Evolutionary conservation across 2,797 vertebrate species (phyloP), one percentile per base, ranked within the genome.

Genomic region (Aselliscus stoliczkanus): DNA sequence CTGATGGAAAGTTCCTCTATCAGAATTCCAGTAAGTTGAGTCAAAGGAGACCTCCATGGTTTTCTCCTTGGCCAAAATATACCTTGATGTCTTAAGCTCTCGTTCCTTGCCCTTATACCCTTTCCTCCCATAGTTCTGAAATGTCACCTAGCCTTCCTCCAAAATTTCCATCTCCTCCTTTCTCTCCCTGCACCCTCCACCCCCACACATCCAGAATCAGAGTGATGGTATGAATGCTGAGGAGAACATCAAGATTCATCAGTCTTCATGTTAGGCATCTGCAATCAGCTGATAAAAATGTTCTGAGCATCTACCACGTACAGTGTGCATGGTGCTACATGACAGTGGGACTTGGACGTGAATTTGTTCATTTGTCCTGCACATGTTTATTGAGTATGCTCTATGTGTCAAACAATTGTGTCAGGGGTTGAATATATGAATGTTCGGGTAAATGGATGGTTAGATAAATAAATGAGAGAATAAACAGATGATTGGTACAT

Each of bases 1-100:
- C 60, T 0, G 93, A 97, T 0, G 98, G 98, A 14, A 99, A 98
- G 97, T 98, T 98, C 95, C 93, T 93, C n/a, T 98, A 97, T 93
- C 96, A 95, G 47, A 98, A 97, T 7, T 6, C 98, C 44, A 98
- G 98, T 99, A 97, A 97, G 98, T 98, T 50, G 76, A 50, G 67
- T 80, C 10, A 10, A 25, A 23, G 52, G 69, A 23, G 69, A 25
- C 1, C 3, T 0, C 13, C 42, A 1, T 0, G 0, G 5, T 7
- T 31, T 29, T 72, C 79, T 44, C 23, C 34, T 42, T 34, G 3
- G 12, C 60, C 9, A 2, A 18, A 31, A 56, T 52, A 5, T 7
- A 37, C 29, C n/a, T 27, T 18, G 6, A 7, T 3, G 47, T 44
- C 88, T 18, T 29, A 37, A 12, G 42, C 23, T 31, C 60, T 25